A percentile compares a stretch with the other conserved stretches of the same genome.
Conservation (phyloP, 2,888 invertebrate species). For the Ectemnius lituratus region DNA sequence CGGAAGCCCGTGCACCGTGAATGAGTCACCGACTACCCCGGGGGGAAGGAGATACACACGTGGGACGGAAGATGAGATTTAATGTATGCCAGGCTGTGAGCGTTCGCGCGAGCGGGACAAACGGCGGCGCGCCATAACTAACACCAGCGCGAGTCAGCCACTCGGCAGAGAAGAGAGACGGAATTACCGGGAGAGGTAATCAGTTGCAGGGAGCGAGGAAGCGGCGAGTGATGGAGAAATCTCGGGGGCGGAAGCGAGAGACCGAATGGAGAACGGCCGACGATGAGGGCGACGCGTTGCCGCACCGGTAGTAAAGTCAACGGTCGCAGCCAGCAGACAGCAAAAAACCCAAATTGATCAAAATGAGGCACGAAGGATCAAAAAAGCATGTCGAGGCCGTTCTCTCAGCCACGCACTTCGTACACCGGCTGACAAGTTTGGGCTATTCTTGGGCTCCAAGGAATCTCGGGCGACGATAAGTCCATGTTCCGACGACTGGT, state of each 20-base stretch:
- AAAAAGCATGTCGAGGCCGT: slow-evolving; percentile 63
- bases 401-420: slow-evolving; percentile 61
- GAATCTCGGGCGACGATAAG: neutral
- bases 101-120: slow-evolving; percentile 30
- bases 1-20: slow-evolving; percentile 48
- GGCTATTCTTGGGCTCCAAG: slow-evolving; percentile 1
- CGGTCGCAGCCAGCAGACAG: slow-evolving; percentile 62
- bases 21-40: slow-evolving; percentile 49
- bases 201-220: slow-evolving; percentile 18
- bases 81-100: slow-evolving; percentile 54
- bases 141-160: too few species aligned
- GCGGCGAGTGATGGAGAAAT: slow-evolving; percentile 29
- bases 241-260: slow-evolving; percentile 35
- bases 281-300: slow-evolving; percentile 61
- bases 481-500: neutral
- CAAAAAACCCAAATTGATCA: slow-evolving; percentile 72
- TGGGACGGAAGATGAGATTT: slow-evolving; percentile 61
- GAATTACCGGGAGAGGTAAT: slow-evolving; percentile 39
- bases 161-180: slow-evolving; percentile 16
- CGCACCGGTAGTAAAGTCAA: slow-evolving; percentile 67
- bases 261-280: slow-evolving; percentile 34
- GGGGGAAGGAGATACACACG: slow-evolving; percentile 39
- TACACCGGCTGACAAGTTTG: slow-evolving; percentile 22
- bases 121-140: slow-evolving; percentile 8
- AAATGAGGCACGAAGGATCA: slow-evolving; percentile 71